phyloP scores from a whole-genome alignment of 2,888 invertebrate species.

The Synanthedon tipuliformis region DNA sequence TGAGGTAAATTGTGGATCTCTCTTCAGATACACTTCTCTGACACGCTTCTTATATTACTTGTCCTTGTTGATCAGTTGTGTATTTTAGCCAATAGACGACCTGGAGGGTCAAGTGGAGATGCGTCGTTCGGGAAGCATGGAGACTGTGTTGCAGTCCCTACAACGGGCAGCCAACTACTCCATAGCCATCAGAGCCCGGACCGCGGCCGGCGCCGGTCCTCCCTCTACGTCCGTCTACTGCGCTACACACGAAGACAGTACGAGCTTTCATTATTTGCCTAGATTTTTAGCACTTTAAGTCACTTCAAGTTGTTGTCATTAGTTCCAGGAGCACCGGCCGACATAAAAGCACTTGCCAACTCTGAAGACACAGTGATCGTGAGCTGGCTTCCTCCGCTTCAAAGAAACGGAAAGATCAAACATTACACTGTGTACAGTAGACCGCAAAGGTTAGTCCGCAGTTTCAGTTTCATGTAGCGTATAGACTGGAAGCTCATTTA shows the following conservation, averaged over 20 bases:
- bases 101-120: conserved; percentile 67
- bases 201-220: conserved; percentile 86
- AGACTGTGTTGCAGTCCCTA: conserved; percentile 78
- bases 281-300: background rate
- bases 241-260: conserved; percentile 85
- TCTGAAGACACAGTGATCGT: conserved; percentile 85
- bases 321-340: conserved; percentile 88
- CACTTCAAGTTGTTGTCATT: conserved; percentile 3
- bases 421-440: conserved; percentile 84
- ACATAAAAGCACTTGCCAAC: conserved; percentile 83
- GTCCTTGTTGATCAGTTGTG: too few relatives aligned
- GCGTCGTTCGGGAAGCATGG: conserved; percentile 79
- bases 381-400: conserved; percentile 85
- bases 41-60: background rate
- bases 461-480: too few relatives aligned
- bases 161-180: conserved; percentile 89
- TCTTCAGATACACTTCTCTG: background rate
- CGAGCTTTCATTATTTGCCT: conserved; percentile 11
- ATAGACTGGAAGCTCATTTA: too few relatives aligned
- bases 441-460: conserved; percentile 52
- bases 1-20: conserved; percentile 34
- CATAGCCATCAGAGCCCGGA: conserved; percentile 82
- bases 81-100: conserved; percentile 30
- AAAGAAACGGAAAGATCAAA: conserved; percentile 83
- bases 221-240: conserved; percentile 79